Evolutionary conservation across 2,888 invertebrate species (phyloP).

Genomic region (Stenurella melanura): DNA sequence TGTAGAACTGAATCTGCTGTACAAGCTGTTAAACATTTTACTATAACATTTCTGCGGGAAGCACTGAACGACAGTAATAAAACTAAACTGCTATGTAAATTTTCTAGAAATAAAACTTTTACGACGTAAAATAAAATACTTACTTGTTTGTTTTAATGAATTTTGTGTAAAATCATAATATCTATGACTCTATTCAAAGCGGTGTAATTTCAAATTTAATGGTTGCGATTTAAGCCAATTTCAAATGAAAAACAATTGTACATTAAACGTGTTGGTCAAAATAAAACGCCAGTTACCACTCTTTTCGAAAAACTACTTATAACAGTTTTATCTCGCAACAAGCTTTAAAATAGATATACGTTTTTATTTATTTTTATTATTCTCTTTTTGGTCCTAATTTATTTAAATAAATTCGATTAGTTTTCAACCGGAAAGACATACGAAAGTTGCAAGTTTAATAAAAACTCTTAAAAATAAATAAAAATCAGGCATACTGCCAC

Average conservation of each 20-base stretch:
- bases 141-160: slow-evolving; percentile 12
- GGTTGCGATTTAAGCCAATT: neutral
- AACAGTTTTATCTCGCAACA: no score
- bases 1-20: neutral
- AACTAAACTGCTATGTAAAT: slow-evolving; percentile 22
- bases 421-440: no score
- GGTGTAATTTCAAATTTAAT: neutral
- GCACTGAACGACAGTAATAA: slow-evolving; percentile 14
- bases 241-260: no score
- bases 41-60: slow-evolving; percentile 13
- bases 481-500: neutral
- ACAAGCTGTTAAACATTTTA: slow-evolving; percentile 30
- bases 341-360: no score
- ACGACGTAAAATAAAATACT: slow-evolving; percentile 13
- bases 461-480: no score
- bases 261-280: no score
- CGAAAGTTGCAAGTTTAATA: no score
- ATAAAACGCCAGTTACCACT: no score
- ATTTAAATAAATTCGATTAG: no score
- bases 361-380: no score
- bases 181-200: neutral
- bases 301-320: no score
- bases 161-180: slow-evolving; percentile 21
- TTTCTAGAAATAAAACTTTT: slow-evolving; percentile 23
- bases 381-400: no score